Base-by-base conservation (phyloP, 2,113 vertebrate species). In the Callipepla squamata region DNA sequence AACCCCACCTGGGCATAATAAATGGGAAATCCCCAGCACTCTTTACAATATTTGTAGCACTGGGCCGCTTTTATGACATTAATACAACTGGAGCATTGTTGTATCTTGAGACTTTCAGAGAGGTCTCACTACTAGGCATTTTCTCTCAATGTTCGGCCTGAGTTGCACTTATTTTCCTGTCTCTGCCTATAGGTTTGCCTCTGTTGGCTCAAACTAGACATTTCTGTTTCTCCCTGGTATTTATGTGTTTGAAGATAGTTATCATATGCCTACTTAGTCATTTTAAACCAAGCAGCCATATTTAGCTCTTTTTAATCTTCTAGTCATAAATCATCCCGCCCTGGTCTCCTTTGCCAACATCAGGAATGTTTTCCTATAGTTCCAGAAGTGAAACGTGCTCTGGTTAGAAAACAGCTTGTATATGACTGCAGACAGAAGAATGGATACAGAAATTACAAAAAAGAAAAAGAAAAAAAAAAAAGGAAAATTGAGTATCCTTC, bases 1-100 rank as follows among this genome's bases (percentile, higher is more conserved):
- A 88, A 93, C 94, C 90, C 93, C 91, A 85, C 85, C 65, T 93
- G 92, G 93, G 87, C 91, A 83, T 80, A 94, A 96, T 93, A 95
- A 93, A 89, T 90, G 70, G 82, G 82, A 96, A 94, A 92, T 92
- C 90, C 91, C 93, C 68, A 84, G 84, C 87, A 76, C 92, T 92
- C 85, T 80, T 88, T 91, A 80, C 74, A 89, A 87, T 93, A 94
- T 92, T 85, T 87, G 90, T 77, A 95, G 87, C 70, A 38, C 82
- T 89, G 78, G 94, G 94, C 80, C 69, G 18, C 80, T 91, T 89
- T 97, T 94, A 83, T 5, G 20, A 93, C 89, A 57, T 77, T 80
- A 94, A 91, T 91, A 94, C 89, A 95, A 96, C 86, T 53, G 80
- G 32, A 94, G 89, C 93, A 94, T 94, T 96, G 95, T 82, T 96